A percentile compares a stretch with the other conserved stretches of the same genome.
phyloP scores from a whole-genome alignment of 2,113 vertebrate genomes.

The Hypocryptadius cinnamomeus region DNA sequence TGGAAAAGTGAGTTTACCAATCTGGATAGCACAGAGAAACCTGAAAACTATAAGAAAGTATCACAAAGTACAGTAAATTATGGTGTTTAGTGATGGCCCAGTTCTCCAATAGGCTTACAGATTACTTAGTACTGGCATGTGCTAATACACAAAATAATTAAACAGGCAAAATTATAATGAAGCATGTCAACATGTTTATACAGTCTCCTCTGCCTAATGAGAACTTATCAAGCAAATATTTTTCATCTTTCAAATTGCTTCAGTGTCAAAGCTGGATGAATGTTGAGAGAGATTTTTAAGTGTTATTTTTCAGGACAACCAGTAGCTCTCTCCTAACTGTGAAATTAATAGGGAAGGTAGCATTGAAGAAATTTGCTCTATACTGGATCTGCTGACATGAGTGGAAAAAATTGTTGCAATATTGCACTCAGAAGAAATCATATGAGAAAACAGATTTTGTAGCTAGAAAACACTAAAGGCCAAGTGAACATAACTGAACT shows the following conservation, averaged over 20 bases:
- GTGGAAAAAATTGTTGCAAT: background rate
- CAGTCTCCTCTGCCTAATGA: background rate
- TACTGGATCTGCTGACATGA: background rate
- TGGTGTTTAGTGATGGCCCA: background rate
- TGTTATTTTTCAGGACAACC: background rate
- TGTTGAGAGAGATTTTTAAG: background rate
- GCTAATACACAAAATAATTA: background rate
- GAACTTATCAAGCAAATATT: background rate
- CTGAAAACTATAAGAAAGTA: background rate
- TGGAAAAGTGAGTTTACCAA: background rate
- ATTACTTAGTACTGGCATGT: background rate
- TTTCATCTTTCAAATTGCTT: background rate
- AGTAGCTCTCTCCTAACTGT: background rate
- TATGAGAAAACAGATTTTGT: background rate
- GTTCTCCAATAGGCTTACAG: background rate
- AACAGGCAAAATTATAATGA: background rate
- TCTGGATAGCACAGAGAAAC: background rate
- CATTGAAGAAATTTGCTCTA: background rate
- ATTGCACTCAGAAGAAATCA: background rate
- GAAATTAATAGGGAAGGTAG: background rate
- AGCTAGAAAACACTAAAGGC: background rate
- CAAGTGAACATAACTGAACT: background rate
- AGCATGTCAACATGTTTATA: background rate
- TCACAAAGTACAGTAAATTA: background rate
- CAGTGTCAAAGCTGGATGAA: background rate